phyloP scores from a whole-genome alignment of 2,113 vertebrate species.

The Festucalex cinctus region DNA sequence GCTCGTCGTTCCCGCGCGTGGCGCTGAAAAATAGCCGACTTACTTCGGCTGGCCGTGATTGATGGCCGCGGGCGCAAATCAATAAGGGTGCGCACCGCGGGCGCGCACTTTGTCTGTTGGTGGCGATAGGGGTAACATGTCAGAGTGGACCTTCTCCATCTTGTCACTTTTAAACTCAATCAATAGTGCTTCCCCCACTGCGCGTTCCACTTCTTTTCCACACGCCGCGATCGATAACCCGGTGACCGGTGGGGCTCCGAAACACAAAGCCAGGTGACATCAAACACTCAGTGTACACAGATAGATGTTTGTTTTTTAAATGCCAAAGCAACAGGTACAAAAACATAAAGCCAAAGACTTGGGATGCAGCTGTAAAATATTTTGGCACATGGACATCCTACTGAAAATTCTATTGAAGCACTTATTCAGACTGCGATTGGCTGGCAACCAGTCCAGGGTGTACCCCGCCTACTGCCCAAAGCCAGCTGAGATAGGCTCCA shows the following conservation, averaged over 20 bases:
- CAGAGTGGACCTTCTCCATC: conserved; percentile 65
- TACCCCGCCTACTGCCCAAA: no score
- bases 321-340: not conserved
- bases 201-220: conserved; percentile 19
- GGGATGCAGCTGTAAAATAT: no score
- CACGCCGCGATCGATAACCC: conserved; percentile 58
- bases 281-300: not conserved
- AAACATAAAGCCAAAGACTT: no score
- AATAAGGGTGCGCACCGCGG: conserved; percentile 33
- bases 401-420: no score
- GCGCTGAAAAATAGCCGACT: conserved; percentile 38
- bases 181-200: conserved; percentile 57
- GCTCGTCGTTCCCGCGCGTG: conserved; percentile 19
- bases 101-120: conserved; percentile 41
- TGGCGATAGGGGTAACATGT: conserved; percentile 58
- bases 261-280: not conserved
- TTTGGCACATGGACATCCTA: no score
- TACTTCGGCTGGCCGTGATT: conserved; percentile 42
- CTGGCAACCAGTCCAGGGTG: no score
- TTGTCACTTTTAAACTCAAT: conserved; percentile 70
- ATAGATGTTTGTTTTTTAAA: not conserved
- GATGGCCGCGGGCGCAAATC: conserved; percentile 41
- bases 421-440: no score
- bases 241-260: conserved; percentile 35
- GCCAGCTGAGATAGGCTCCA: no score